Conservation (phyloP, 2,113 vertebrate species). For the Vimba vimba region DNA sequence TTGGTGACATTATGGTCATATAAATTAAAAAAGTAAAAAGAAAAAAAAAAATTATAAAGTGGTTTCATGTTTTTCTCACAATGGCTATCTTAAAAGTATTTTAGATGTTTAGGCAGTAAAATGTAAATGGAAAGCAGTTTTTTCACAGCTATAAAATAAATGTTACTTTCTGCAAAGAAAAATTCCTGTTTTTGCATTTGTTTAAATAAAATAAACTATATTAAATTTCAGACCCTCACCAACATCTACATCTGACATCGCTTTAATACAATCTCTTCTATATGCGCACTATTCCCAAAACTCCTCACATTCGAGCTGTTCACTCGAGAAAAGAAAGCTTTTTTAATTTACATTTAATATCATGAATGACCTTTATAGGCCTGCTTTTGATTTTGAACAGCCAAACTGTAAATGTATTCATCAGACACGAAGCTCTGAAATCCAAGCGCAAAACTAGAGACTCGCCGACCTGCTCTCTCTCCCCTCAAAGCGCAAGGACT, state of each 20-base stretch:
- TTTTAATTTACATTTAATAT: conserved; percentile 66
- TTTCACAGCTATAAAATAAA: not conserved
- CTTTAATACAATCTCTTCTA: not conserved
- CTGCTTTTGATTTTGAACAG: conserved; percentile 68
- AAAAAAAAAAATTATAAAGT: not conserved
- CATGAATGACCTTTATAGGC: conserved; percentile 61
- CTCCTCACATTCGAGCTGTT: conserved; percentile 27
- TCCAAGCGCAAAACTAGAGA: conserved; percentile 49
- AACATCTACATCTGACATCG: not conserved
- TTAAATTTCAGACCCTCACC: not conserved
- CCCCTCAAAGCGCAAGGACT: not conserved
- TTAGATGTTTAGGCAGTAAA: not conserved
- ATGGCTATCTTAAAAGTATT: not conserved
- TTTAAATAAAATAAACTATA: not conserved
- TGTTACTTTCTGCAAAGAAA: not conserved
- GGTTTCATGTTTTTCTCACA: too few relatives aligned
- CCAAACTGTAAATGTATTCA: conserved; percentile 59
- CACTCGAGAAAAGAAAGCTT: conserved; percentile 56
- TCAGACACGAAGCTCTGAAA: conserved; percentile 40
- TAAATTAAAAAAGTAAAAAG: not conserved
- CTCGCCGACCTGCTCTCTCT: not conserved
- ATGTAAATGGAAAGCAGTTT: not conserved
- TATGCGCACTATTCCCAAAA: conserved; percentile 48
- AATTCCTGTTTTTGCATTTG: not conserved
- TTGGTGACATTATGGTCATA: not conserved